Evolutionary conservation across 2,797 vertebrate species (phyloP).

Genomic region (Xerus rutilus): DNA sequence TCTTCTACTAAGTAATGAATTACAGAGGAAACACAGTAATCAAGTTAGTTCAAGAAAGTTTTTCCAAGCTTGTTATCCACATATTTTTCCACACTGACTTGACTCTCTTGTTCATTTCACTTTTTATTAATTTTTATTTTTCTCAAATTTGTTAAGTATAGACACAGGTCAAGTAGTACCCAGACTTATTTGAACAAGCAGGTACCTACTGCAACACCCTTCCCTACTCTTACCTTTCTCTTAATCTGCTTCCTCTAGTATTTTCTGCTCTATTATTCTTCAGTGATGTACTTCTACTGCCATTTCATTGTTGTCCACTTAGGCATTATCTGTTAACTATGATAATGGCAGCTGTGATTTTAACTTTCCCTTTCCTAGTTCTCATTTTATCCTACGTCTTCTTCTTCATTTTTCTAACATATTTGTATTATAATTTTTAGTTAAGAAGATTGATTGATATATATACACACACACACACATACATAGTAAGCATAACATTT

Average conservation of each 20-base stretch:
- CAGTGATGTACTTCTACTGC: neutral
- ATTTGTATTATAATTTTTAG: neutral
- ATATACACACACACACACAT: neutral
- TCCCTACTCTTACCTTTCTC: neutral
- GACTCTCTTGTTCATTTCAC: neutral
- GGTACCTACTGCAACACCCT: neutral
- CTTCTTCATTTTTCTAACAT: neutral
- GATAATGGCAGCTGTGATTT: neutral
- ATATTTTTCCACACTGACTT: neutral
- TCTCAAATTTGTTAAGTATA: neutral
- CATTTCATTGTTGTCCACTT: neutral
- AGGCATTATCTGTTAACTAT: neutral
- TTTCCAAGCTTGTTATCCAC: neutral
- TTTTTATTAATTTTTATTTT: constrained; percentile 41
- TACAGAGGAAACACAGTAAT: neutral
- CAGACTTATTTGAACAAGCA: neutral
- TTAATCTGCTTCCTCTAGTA: neutral
- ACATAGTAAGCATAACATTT: neutral
- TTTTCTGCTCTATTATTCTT: neutral
- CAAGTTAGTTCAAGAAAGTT: neutral
- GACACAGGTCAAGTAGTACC: neutral
- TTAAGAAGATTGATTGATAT: neutral
- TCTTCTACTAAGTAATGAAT: constrained; percentile 25
- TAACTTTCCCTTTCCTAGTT: neutral
- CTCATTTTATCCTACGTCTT: neutral